Conservation (phyloP, 2,797 vertebrate species). For the Anabacerthia variegaticeps region DNA sequence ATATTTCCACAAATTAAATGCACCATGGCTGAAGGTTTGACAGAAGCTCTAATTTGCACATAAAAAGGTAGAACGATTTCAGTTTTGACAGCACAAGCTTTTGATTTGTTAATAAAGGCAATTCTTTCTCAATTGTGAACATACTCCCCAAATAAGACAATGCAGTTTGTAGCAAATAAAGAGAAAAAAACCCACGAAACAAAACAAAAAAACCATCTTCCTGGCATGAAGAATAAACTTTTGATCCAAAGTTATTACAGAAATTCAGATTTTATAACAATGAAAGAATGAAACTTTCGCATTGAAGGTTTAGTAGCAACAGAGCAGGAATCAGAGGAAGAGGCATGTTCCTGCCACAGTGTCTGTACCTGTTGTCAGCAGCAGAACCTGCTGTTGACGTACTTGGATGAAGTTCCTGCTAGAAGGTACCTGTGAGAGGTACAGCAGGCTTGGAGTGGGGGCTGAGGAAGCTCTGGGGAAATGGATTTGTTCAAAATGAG, state of each 20-base stretch:
- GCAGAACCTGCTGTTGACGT: neutral
- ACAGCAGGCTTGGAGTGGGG: neutral
- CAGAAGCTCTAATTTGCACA: slow-evolving; percentile 73
- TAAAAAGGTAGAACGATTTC: slow-evolving; percentile 75
- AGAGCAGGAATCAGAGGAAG: neutral
- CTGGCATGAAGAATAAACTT: slow-evolving; percentile 32
- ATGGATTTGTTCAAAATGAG: neutral
- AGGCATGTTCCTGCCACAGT: neutral
- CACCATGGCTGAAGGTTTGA: slow-evolving; percentile 72
- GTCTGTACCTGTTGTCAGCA: neutral
- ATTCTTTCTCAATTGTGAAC: slow-evolving; percentile 65
- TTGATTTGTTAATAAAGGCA: slow-evolving; percentile 72
- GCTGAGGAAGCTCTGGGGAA: neutral
- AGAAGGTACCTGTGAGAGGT: neutral
- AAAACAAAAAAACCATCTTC: neutral
- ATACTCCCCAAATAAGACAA: slow-evolving; percentile 58
- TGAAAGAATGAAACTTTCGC: neutral
- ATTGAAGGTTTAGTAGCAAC: neutral
- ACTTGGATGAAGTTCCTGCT: neutral
- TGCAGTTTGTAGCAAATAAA: slow-evolving; percentile 24
- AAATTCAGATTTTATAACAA: neutral
- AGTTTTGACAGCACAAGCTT: slow-evolving; percentile 67
- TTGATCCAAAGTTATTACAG: slow-evolving; percentile 23
- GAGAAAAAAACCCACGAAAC: neutral
- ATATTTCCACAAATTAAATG: slow-evolving; percentile 69